phyloP scores from a whole-genome alignment of 1,140 invertebrate genomes.

The Maniola jurtina region DNA sequence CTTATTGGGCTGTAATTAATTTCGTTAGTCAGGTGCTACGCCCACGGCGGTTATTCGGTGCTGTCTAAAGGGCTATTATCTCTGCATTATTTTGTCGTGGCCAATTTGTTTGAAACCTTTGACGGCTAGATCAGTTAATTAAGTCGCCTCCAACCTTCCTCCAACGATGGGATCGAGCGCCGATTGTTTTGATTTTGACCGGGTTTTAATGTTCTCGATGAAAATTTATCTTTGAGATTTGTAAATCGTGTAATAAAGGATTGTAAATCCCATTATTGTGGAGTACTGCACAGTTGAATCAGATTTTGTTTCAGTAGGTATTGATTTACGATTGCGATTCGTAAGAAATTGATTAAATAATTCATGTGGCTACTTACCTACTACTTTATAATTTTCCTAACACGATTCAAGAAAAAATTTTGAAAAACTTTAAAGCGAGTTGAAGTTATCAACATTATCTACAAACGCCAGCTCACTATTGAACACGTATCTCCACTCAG shows the following conservation, averaged over 20 bases:
- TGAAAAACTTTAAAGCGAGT: no score
- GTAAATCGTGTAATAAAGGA: not conserved
- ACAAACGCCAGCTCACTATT: no score
- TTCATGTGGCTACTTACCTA: no score
- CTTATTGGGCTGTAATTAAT: slow-evolving; percentile 77
- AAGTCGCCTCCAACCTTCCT: slow-evolving; percentile 49
- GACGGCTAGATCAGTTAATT: slow-evolving; percentile 72
- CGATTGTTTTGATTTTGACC: slow-evolving; percentile 40
- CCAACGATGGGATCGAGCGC: slow-evolving; percentile 28
- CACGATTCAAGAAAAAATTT: no score
- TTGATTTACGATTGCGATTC: no score
- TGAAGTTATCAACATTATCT: no score
- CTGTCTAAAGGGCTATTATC: slow-evolving; percentile 70
- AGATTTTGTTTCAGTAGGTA: no score
- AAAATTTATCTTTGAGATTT: slow-evolving; percentile 4
- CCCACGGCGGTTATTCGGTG: slow-evolving; percentile 59
- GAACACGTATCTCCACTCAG: no score
- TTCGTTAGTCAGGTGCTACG: slow-evolving; percentile 75
- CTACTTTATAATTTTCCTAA: no score
- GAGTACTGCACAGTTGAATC: no score
- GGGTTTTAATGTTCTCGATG: slow-evolving; percentile 43
- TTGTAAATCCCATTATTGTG: no score
- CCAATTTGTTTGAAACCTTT: slow-evolving; percentile 77
- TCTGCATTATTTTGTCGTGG: slow-evolving; percentile 72
- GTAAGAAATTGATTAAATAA: no score